A percentile compares a stretch with the other conserved stretches of the same genome.
Evolutionary conservation across 2,888 invertebrate species (phyloP).

Genomic region (Alsophila aescularia): DNA sequence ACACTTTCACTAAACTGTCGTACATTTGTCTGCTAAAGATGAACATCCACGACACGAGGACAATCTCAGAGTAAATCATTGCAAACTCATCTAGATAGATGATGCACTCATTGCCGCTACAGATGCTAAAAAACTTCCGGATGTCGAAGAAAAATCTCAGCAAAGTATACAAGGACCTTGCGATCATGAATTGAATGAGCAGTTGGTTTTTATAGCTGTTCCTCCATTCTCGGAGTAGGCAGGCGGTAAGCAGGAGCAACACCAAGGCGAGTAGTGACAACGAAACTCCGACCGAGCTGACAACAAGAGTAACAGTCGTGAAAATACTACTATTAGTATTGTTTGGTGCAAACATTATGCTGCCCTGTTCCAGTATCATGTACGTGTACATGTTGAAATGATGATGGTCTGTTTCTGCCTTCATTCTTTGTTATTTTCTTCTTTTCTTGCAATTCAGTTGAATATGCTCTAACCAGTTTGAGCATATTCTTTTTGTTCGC

Average conservation of each 20-base stretch:
- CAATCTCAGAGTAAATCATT: constrained; percentile 61
- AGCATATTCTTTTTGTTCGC: constrained; percentile 3
- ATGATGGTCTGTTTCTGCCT: background rate
- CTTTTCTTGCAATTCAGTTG: constrained; percentile 2
- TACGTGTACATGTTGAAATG: constrained; percentile 14
- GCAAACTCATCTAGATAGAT: constrained; percentile 45
- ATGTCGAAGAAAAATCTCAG: constrained; percentile 59
- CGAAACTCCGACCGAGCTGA: constrained; percentile 59
- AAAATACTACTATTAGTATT: constrained; percentile 39
- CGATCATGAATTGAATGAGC: constrained; percentile 68
- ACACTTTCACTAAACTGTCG: constrained; percentile 64
- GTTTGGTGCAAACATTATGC: constrained; percentile 33
- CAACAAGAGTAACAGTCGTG: constrained; percentile 38
- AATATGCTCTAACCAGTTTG: background rate
- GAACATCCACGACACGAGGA: constrained; percentile 69
- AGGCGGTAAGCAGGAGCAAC: constrained; percentile 61
- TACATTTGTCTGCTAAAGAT: constrained; percentile 70
- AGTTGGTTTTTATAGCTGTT: constrained; percentile 68
- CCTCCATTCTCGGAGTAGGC: constrained; percentile 69
- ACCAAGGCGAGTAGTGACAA: constrained; percentile 56
- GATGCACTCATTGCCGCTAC: constrained; percentile 21
- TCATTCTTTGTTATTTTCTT: background rate
- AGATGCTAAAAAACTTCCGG: constrained; percentile 38
- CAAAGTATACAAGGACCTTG: constrained; percentile 61
- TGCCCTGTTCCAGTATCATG: constrained; percentile 42